These are phyloP conservation scores for Nematopogon swammerdamellus DNA, from an alignment of 2,888 invertebrate species.

Conservation along the genomic window DNA sequence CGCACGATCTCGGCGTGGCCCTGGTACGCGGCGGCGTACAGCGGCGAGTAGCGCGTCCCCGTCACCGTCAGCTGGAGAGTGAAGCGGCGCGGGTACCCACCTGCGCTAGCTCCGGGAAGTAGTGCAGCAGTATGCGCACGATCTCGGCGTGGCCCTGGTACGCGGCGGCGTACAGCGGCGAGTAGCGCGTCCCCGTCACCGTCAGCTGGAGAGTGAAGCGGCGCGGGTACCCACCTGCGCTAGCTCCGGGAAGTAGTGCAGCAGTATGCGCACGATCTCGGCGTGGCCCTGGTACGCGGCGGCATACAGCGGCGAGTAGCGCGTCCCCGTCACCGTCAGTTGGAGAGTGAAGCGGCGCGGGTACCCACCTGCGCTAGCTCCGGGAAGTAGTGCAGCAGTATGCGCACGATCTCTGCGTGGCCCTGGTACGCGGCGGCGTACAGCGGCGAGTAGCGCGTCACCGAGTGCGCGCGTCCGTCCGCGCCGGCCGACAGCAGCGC, in stretches of 20 bases:
- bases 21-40: slow-evolving; percentile 87
- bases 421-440: slow-evolving; percentile 90
- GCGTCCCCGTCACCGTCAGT: no score
- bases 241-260: slow-evolving; percentile 81
- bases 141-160: slow-evolving; percentile 82
- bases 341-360: no score
- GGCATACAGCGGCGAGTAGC: slow-evolving; percentile 89
- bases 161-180: slow-evolving; percentile 87
- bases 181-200: slow-evolving; percentile 92
- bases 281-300: slow-evolving; percentile 83
- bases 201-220: no score
- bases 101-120: slow-evolving; percentile 85
- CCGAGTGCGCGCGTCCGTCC: slow-evolving; percentile 85
- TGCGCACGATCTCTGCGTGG: slow-evolving; percentile 69
- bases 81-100: no score
- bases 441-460: slow-evolving; percentile 88
- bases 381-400: slow-evolving; percentile 78
- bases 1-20: slow-evolving; percentile 77
- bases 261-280: slow-evolving; percentile 69
- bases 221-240: no score
- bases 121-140: slow-evolving; percentile 67
- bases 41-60: slow-evolving; percentile 90
- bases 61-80: no score
- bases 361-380: slow-evolving; percentile 79
- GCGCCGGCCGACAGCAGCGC: slow-evolving; percentile 78